Evolutionary conservation across 2,797 vertebrate genomes (phyloP), one percentile per base, ranked within the genome.

Genomic region (Sebastes ruberrimus): DNA sequence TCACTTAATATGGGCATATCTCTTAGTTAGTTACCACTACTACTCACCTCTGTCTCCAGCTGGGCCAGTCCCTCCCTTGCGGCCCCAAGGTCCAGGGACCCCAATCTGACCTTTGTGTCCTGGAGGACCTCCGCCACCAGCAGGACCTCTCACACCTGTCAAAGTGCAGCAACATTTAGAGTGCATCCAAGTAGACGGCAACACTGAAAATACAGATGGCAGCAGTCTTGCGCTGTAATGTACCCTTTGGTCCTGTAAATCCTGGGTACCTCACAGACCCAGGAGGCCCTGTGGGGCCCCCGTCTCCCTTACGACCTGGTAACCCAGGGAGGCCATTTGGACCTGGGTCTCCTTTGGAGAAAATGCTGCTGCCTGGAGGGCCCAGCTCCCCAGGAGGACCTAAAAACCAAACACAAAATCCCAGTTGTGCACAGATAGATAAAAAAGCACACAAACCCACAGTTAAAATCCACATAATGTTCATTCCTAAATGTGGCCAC

Each of bases 101-200:
- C 93, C 93, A 59, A 2, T 75, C 3, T 55, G 86, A 82, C 93
- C 93, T 69, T 49, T 87, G n/a, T n/a, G 28, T 71, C 93, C 93
- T 2, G 0, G 18, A 63, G 3, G n/a, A 67, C 93, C 93, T 6
- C 4, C 42, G 13, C 20, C 16, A 69, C 93, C 93, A 69, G 0
- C 1, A 35, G 23, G 59, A 42, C 93, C 91, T 81, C 33, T 79
- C 1, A 72, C 73, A 69, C 93, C 94, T 94, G 65, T 82, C 10
- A 83, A 73, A 71, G 6, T 69, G n/a, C 13, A 76, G 22, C 33
- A 80, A 60, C 7, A 80, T 75, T 86, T 59, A 46, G 10, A 57
- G 10, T 25, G 25, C 2, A 35, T 75, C 52, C 10, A 74, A 35
- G 16, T 52, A 7, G 18, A 75, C 35, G 5, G 5, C 1, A 68